These are phyloP conservation scores for Atrina japonica DNA, from an alignment of 2,888 invertebrate genomes.

Conservation along the genomic window DNA sequence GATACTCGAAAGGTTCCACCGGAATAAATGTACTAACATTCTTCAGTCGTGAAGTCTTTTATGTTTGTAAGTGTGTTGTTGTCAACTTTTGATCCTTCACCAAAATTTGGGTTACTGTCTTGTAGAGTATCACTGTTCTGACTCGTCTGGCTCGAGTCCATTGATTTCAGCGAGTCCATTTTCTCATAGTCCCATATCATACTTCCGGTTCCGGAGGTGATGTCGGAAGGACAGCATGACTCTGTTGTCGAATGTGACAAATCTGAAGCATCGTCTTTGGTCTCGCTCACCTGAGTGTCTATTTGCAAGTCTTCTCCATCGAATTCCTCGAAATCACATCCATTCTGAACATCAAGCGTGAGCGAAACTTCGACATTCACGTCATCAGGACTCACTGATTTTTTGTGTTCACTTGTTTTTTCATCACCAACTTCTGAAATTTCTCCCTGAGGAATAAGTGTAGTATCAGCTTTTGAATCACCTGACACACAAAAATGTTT, in stretches of 20 bases:
- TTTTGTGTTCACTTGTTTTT: neutral
- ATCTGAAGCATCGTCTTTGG: constrained; percentile 36
- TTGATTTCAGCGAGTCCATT: constrained; percentile 37
- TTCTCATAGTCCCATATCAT: constrained; percentile 46
- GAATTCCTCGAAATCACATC: constrained; percentile 25
- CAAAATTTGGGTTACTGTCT: constrained; percentile 17
- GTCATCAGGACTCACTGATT: constrained; percentile 19
- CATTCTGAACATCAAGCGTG: constrained; percentile 14
- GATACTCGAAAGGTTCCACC: too few relatives aligned
- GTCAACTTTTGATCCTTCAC: neutral
- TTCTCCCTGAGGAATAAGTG: neutral
- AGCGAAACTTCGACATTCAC: constrained; percentile 6
- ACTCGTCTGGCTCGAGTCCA: constrained; percentile 43
- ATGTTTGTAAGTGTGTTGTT: constrained; percentile 23
- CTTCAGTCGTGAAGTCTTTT: constrained; percentile 23
- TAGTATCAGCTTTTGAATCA: constrained; percentile 15
- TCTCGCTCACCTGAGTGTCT: constrained; percentile 15
- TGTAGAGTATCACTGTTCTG: constrained; percentile 38
- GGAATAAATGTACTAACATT: too few relatives aligned
- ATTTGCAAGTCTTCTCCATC: constrained; percentile 29
- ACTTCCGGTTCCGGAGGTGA: constrained; percentile 25
- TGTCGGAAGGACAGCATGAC: constrained; percentile 31
- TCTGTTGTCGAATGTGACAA: constrained; percentile 41
- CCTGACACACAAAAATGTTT: constrained; percentile 19
- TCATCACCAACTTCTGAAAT: neutral